A percentile compares a stretch with the other conserved stretches of the same genome.
phyloP scores from a whole-genome alignment of 2,113 vertebrate genomes.

The Campylorhamphus procurvoides region DNA sequence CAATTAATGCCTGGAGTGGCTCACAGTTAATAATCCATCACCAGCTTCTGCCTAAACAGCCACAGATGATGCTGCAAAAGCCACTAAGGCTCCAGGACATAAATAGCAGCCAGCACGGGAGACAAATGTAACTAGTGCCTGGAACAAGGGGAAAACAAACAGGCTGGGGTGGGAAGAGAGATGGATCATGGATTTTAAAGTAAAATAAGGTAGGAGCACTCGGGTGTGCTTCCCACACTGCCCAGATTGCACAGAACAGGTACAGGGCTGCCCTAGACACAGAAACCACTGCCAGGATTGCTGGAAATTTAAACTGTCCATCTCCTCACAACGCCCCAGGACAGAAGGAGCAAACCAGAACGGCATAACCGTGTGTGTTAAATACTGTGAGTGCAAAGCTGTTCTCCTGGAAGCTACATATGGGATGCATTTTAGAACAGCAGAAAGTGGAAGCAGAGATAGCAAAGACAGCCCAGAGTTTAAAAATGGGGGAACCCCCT shows the following conservation, averaged over 20 bases:
- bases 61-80: background rate
- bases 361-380: rapidly evolving
- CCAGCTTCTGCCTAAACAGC: background rate
- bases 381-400: background rate
- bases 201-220: background rate
- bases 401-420: background rate
- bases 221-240: background rate
- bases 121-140: background rate
- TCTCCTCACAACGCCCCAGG: background rate
- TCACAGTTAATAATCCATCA: background rate
- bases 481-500: background rate
- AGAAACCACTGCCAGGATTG: background rate
- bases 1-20: background rate
- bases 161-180: background rate
- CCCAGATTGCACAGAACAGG: background rate
- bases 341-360: background rate
- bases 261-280: background rate
- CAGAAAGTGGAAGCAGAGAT: background rate
- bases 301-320: constrained; percentile 21
- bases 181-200: background rate
- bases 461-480: background rate
- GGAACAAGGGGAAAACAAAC: constrained; percentile 25
- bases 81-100: background rate
- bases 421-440: background rate
- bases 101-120: constrained; percentile 6